phyloP scores from a whole-genome alignment of 2,888 invertebrate species.

The Steinernema hermaphroditum region DNA sequence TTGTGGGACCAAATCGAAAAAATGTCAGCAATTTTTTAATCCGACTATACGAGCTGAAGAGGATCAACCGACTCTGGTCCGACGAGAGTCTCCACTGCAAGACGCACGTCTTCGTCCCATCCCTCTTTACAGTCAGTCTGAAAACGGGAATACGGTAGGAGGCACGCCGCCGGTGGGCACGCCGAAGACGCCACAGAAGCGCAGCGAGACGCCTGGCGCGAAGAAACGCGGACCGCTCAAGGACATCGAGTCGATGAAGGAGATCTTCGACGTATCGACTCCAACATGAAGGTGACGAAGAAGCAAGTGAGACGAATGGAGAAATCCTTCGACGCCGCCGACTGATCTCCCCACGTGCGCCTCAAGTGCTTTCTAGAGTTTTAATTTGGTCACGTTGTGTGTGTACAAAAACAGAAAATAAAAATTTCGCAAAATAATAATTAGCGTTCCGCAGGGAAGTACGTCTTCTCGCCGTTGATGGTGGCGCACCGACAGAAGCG shows the following conservation, averaged over 20 bases:
- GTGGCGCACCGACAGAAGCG: not conserved
- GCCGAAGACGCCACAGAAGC: not conserved
- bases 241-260: conserved; percentile 45
- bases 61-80: conserved; percentile 67
- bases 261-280: conserved; percentile 46
- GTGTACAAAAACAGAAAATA: not conserved
- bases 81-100: conserved; percentile 67
- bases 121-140: conserved; percentile 42
- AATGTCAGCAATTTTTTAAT: no score
- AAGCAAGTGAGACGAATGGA: conserved; percentile 41
- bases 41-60: conserved; percentile 65
- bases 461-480: not conserved
- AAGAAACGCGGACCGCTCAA: not conserved
- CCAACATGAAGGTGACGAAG: conserved; percentile 44
- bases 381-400: not conserved
- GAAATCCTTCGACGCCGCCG: conserved; percentile 31
- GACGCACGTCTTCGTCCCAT: conserved; percentile 65
- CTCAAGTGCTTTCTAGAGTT: conserved; percentile 15
- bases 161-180: conserved; percentile 4
- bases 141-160: not conserved
- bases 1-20: no score
- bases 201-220: conserved; percentile 11
- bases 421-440: not conserved
- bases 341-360: conserved; percentile 2
- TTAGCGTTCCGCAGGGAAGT: conserved; percentile 10